Conservation (phyloP, 2,888 invertebrate species). For the Ornithoptera priamus region DNA sequence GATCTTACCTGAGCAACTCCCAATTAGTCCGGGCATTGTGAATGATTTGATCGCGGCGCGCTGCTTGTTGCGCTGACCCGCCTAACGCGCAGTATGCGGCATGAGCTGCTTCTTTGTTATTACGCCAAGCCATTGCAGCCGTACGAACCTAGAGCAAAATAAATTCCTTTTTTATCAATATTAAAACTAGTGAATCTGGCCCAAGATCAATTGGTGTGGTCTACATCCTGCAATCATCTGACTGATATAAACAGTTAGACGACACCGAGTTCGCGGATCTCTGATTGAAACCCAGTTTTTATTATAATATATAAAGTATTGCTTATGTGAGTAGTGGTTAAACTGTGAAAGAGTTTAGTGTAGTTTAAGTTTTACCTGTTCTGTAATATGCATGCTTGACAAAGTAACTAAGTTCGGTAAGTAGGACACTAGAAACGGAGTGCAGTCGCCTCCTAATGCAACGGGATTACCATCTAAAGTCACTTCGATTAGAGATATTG, state of each 20-base stretch:
- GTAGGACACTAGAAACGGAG: constrained; percentile 90
- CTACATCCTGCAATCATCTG: too few relatives aligned
- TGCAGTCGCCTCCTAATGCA: constrained; percentile 88
- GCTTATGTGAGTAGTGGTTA: neutral
- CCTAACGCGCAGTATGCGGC: constrained; percentile 83
- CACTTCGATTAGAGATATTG: constrained; percentile 88
- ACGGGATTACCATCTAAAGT: constrained; percentile 93
- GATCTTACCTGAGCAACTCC: constrained; percentile 82
- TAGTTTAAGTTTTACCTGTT: constrained; percentile 75
- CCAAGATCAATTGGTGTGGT: too few relatives aligned
- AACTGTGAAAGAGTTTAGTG: neutral
- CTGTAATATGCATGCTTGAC: constrained; percentile 89
- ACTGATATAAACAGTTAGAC: too few relatives aligned
- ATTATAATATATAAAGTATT: too few relatives aligned
- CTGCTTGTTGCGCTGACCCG: constrained; percentile 77
- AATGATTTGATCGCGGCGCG: constrained; percentile 89
- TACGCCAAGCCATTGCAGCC: constrained; percentile 89
- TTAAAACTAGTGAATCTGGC: neutral
- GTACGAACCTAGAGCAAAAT: constrained; percentile 78
- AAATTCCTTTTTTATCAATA: neutral
- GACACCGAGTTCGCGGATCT: too few relatives aligned
- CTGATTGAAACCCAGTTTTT: too few relatives aligned
- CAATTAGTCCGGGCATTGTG: constrained; percentile 93
- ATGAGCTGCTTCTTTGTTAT: constrained; percentile 87
- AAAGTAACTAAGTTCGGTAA: constrained; percentile 86